Conservation (phyloP, 2,113 vertebrate genomes). For the Dicerorhinus sumatrensis region DNA sequence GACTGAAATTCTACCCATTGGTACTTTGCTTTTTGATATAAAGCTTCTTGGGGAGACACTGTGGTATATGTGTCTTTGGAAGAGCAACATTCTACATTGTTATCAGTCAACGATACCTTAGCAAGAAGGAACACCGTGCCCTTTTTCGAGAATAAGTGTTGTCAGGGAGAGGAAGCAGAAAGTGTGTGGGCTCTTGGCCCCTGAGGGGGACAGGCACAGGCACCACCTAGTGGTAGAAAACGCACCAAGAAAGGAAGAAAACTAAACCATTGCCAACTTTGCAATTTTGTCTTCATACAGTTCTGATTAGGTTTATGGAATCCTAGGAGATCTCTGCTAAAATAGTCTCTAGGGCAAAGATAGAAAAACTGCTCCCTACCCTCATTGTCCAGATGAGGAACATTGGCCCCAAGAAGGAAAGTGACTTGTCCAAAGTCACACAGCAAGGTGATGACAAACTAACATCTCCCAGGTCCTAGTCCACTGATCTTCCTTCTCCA, state of each 20-base stretch:
- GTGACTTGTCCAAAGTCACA: not conserved
- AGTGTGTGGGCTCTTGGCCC: not conserved
- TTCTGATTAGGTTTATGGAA: not conserved
- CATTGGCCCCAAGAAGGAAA: not conserved
- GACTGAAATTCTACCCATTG: not conserved
- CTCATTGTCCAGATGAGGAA: not conserved
- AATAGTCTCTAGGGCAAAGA: not conserved
- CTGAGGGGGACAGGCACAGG: constrained; percentile 62
- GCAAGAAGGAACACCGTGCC: not conserved
- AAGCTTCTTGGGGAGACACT: not conserved
- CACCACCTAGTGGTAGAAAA: constrained; percentile 77
- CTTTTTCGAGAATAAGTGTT: not conserved
- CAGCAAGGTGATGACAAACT: not conserved
- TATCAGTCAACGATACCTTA: not conserved
- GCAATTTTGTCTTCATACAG: not conserved
- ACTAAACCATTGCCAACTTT: not conserved
- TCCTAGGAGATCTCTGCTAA: not conserved
- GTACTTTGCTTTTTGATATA: not conserved
- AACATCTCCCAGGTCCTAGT: too few relatives aligned
- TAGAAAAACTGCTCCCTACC: not conserved
- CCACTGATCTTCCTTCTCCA: not conserved
- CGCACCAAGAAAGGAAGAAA: not conserved
- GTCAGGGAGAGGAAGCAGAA: not conserved
- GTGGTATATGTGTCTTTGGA: not conserved
- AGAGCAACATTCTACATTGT: not conserved